phyloP scores from a whole-genome alignment of 1,140 invertebrate species.

The Drosophila ficusphila region DNA sequence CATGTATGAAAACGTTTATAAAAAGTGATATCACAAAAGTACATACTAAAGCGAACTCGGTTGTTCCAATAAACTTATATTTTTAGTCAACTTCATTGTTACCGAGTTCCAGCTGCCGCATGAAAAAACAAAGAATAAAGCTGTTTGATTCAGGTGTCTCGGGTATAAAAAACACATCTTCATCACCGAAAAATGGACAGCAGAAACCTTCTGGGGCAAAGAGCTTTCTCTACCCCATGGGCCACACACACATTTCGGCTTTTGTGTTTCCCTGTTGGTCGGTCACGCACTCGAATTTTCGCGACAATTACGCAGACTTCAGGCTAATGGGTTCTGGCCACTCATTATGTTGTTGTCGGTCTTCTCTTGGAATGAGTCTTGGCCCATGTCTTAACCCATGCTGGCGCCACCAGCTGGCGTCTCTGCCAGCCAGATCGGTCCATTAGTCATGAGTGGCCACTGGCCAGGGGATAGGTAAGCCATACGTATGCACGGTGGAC shows the following conservation, averaged over 20 bases:
- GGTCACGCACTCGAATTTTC: constrained; percentile 50
- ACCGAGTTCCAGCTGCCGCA: not conserved
- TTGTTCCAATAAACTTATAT: no score
- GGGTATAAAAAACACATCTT: not conserved
- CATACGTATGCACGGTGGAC: not conserved
- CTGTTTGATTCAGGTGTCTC: not conserved
- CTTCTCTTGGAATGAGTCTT: not conserved
- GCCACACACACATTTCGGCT: constrained; percentile 9
- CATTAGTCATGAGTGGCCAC: constrained; percentile 23
- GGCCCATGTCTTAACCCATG: constrained; percentile 19
- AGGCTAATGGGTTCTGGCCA: constrained; percentile 40
- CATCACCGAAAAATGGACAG: not conserved
- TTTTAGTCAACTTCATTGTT: no score
- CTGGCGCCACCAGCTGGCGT: constrained; percentile 57
- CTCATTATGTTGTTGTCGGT: constrained; percentile 8
- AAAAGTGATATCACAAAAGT: not conserved
- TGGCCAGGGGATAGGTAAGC: constrained; percentile 4
- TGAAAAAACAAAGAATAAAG: not conserved
- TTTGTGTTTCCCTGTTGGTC: not conserved
- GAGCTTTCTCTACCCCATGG: not conserved
- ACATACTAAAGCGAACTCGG: no score
- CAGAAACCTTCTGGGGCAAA: no score
- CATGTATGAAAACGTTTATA: not conserved
- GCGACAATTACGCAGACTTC: constrained; percentile 40
- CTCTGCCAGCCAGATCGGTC: no score